These are phyloP conservation scores for Corythaixoides concolor DNA, from an alignment of 2,113 vertebrate species.

Conservation along the genomic window DNA sequence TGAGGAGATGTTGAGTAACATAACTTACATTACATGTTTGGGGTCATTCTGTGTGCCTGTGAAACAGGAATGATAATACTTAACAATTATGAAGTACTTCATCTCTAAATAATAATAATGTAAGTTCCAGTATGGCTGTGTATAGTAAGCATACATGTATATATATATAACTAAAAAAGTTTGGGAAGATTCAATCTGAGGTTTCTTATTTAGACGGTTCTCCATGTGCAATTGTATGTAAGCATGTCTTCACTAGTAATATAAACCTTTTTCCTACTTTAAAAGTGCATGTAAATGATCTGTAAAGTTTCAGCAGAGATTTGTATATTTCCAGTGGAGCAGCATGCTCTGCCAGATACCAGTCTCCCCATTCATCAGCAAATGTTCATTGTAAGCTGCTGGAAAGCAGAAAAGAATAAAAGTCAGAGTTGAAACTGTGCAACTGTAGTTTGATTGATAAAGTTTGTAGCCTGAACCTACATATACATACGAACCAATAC, in stretches of 20 bases:
- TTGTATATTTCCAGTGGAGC: neutral
- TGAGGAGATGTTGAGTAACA: neutral
- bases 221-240: neutral
- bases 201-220: neutral
- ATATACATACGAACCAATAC: neutral
- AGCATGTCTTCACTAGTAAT: neutral
- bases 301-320: neutral
- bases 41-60: neutral
- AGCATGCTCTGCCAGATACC: neutral
- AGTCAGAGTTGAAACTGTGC: neutral
- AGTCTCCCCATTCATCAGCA: neutral
- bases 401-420: neutral
- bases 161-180: neutral
- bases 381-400: neutral
- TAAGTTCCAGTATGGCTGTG: neutral
- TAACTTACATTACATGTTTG: neutral
- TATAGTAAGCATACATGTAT: neutral
- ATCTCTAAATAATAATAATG: neutral
- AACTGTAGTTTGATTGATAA: conserved; percentile 6
- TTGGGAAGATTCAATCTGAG: neutral
- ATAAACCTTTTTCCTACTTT: neutral
- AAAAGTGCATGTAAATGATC: neutral
- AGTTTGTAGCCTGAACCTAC: neutral
- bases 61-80: neutral
- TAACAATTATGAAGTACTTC: neutral